A percentile compares a stretch with the other conserved stretches of the same genome.
Evolutionary conservation across 2,113 vertebrate species (phyloP).

Genomic region (Macrotus californicus): DNA sequence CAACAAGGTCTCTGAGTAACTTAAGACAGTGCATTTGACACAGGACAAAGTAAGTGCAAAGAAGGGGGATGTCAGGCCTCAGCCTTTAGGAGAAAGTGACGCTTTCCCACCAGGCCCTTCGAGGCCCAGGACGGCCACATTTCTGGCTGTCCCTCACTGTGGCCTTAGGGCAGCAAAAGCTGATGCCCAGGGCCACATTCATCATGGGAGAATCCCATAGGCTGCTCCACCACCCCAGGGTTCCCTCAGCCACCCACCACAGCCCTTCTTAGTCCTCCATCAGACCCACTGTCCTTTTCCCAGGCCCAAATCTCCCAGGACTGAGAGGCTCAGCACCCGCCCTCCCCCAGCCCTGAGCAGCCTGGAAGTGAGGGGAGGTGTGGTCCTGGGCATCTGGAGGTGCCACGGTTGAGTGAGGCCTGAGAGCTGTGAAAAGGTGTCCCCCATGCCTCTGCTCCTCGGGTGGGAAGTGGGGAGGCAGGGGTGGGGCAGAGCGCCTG

Average conservation of each 20-base stretch:
- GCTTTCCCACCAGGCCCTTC: not conserved
- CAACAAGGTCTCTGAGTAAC: not conserved
- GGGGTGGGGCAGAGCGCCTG: not conserved
- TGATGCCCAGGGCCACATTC: not conserved
- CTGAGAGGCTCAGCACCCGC: not conserved
- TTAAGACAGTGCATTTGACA: not conserved
- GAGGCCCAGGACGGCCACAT: not conserved
- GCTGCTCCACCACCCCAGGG: not conserved
- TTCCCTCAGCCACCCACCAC: not conserved
- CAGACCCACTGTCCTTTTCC: not conserved
- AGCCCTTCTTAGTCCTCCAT: not conserved
- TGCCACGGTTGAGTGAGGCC: not conserved
- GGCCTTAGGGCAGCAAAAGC: too few relatives aligned
- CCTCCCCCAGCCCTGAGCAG: not conserved
- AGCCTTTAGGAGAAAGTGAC: not conserved
- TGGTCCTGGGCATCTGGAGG: not conserved
- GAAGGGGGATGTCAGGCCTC: not conserved
- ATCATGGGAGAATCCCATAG: rapidly evolving
- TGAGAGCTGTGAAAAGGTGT: not conserved
- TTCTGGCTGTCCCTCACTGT: not conserved
- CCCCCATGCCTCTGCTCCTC: rapidly evolving
- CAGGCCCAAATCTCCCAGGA: not conserved
- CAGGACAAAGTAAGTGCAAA: not conserved
- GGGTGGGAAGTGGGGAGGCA: rapidly evolving
- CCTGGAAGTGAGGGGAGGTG: not conserved